These are phyloP conservation scores for Galerucella pusilla DNA, from an alignment of 2,888 invertebrate genomes.

Conservation along the genomic window DNA sequence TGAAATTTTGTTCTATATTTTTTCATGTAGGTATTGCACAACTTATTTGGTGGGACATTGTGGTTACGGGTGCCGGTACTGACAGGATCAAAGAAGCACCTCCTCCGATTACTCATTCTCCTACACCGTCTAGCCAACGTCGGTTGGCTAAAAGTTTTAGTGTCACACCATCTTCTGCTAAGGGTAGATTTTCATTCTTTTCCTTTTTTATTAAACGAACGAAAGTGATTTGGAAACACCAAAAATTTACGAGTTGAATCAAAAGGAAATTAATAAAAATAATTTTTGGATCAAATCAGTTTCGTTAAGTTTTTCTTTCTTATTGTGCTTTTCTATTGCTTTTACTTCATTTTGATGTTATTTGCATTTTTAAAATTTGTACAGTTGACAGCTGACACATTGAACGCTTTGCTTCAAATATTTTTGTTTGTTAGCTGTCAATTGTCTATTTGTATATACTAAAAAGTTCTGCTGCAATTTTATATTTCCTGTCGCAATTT, in stretches of 20 bases:
- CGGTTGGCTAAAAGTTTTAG: slow-evolving; percentile 93
- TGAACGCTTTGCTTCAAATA: no score
- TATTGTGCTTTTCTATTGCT: background rate
- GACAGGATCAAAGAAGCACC: slow-evolving; percentile 63
- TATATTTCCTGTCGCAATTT: no score
- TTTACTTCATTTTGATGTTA: background rate
- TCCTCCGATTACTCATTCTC: slow-evolving; percentile 68
- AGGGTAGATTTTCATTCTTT: slow-evolving; percentile 65
- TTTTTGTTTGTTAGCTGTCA: no score
- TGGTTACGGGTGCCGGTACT: slow-evolving; percentile 62
- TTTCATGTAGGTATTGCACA: slow-evolving; percentile 65
- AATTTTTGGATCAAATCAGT: background rate
- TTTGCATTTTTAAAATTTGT: background rate
- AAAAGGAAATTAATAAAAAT: background rate
- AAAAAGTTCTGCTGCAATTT: no score
- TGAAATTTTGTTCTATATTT: slow-evolving; percentile 21
- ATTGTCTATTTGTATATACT: no score
- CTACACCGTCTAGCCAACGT: slow-evolving; percentile 87
- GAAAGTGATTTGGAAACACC: background rate
- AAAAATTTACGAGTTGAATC: background rate
- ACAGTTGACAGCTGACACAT: no score
- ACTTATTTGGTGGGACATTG: slow-evolving; percentile 67
- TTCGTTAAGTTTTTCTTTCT: slow-evolving; percentile 5
- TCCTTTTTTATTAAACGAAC: background rate
- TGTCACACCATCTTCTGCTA: slow-evolving; percentile 79